Evolutionary conservation across 2,113 vertebrate species (phyloP).

Genomic region (Herpailurus yagouaroundi): DNA sequence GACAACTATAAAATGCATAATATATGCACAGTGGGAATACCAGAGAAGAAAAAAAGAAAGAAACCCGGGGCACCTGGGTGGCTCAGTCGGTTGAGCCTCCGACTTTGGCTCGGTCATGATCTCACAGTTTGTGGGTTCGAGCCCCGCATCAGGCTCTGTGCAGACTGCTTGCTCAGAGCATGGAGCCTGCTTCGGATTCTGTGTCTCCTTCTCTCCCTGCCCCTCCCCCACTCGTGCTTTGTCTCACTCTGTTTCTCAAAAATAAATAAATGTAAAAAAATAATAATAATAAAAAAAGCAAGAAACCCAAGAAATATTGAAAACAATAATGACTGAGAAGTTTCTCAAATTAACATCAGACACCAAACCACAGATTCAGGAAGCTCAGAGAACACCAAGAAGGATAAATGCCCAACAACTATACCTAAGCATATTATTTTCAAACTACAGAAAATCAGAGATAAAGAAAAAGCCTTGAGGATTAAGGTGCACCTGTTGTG

Average conservation of each 20-base stretch:
- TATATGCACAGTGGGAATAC: background rate
- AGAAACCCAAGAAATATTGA: background rate
- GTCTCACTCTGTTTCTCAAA: too few species aligned
- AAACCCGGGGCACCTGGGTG: background rate
- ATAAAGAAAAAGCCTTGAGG: background rate
- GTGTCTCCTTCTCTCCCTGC: too few species aligned
- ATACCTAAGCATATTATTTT: background rate
- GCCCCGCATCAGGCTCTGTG: too few species aligned
- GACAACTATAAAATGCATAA: background rate
- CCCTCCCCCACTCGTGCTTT: too few species aligned
- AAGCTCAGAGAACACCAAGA: background rate
- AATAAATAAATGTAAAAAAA: too few species aligned
- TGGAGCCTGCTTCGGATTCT: too few species aligned
- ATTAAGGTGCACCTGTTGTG: background rate
- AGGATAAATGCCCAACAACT: background rate
- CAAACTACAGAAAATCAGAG: background rate
- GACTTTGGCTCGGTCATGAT: too few species aligned
- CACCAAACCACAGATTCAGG: background rate
- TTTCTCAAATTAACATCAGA: background rate
- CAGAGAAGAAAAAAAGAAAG: background rate
- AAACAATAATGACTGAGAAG: background rate
- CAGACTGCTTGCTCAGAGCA: too few species aligned
- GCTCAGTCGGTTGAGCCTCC: too few species aligned
- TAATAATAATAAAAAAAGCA: background rate
- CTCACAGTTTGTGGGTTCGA: too few species aligned